Evolutionary conservation across 2,113 vertebrate species (phyloP), one percentile per base, ranked within the genome.

Genomic region (Pimephales promelas): DNA sequence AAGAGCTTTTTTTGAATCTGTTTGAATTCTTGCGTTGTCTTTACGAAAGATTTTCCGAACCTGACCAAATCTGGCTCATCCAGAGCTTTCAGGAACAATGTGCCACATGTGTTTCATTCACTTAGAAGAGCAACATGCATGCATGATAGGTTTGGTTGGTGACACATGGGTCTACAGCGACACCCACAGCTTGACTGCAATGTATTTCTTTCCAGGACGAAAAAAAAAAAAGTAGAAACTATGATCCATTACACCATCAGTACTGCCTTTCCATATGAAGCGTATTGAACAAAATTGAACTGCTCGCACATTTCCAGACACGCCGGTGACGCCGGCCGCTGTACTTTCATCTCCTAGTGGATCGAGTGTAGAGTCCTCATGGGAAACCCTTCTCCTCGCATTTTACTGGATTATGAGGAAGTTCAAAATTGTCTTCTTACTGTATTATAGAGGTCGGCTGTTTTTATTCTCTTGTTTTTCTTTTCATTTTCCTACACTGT

Each of bases 401-500:
- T 88, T 88, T 89, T 89, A 89, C 88, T 91, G 85, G 83, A 86
- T 79, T 86, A 66, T 81, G 73, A 87, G 83, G 80, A 83, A 70
- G 82, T 85, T 80, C 79, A 82, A 66, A 86, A 36, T 14, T 61
- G 18, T n/a, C 18, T 92, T 91, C 88, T 90, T 87, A 92, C 89
- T 92, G 90, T 91, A 92, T 71, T 78, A 87, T 87, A 88, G 88
- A 89, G 88, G 91, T 76, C 74, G 75, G 86, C 89, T 90, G 88
- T 92, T 93, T 92, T 91, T 91, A 90, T 86, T 84, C 81, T 85
- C 88, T 83, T 86, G 62, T 89, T 87, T 83, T 89, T 90, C 64
- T 87, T 85, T 89, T 90, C 81, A 82, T 85, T 91, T 91, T 90
- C 91, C 89, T 91, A 89, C 90, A 92, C 88, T 91, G 93, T 93